phyloP scores from a whole-genome alignment of 2,888 invertebrate species.

The Calephelis perditalis region DNA sequence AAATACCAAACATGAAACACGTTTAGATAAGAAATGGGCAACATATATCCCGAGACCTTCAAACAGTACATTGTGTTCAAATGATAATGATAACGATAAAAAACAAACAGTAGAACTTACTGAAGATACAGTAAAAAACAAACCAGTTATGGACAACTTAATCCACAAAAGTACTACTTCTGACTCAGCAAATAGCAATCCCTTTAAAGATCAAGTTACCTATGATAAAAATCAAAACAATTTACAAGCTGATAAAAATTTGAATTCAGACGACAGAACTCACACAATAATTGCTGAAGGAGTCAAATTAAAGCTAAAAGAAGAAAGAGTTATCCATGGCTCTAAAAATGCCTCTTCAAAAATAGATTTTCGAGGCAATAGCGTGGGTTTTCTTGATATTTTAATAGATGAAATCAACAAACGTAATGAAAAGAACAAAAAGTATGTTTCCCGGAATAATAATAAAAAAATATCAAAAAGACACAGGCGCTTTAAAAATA shows the following conservation, averaged over 20 bases:
- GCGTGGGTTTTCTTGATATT: background rate
- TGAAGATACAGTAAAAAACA: background rate
- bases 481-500: conserved; percentile 26
- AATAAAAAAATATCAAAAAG: background rate
- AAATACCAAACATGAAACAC: conserved; percentile 15
- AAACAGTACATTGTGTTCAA: background rate
- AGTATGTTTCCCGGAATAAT: background rate
- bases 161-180: too few relatives aligned
- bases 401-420: background rate
- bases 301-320: background rate
- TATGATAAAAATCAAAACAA: background rate
- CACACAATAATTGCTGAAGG: background rate
- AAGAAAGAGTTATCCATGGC: background rate
- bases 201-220: background rate
- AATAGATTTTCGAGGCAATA: background rate
- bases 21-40: background rate
- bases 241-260: background rate
- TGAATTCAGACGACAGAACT: background rate
- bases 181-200: background rate
- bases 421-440: background rate
- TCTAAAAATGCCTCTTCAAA: background rate
- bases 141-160: too few relatives aligned
- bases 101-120: background rate
- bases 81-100: background rate
- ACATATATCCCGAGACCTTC: background rate